Conservation (phyloP, 1,140 invertebrate genomes). For the Drosophila nigrodunni region DNA sequence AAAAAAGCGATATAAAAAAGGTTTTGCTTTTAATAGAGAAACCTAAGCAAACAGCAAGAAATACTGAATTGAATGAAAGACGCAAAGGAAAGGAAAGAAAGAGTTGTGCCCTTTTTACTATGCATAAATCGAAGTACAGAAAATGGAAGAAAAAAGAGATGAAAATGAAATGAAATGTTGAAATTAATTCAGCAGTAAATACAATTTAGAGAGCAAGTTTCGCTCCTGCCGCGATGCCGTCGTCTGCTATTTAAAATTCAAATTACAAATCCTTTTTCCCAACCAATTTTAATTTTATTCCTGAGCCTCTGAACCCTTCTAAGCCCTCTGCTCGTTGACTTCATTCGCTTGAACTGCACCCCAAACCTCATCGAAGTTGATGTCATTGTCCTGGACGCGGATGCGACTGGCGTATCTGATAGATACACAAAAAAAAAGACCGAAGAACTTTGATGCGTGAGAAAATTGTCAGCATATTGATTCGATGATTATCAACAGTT, state of each 20-base stretch:
- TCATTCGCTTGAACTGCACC: constrained; percentile 54
- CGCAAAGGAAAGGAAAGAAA: constrained; percentile 20
- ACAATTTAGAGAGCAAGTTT: constrained; percentile 57
- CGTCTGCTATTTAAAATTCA: constrained; percentile 78
- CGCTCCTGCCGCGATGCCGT: constrained; percentile 21
- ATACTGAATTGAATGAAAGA: not conserved
- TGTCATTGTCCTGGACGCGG: constrained; percentile 43
- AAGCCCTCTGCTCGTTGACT: constrained; percentile 61
- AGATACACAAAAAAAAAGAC: not conserved
- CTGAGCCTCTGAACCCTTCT: constrained; percentile 13
- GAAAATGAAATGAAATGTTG: constrained; percentile 65
- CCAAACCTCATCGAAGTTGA: constrained; percentile 17
- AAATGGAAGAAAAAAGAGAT: constrained; percentile 42
- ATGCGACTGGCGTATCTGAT: constrained; percentile 54
- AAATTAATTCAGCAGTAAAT: constrained; percentile 82
- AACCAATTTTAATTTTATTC: not conserved
- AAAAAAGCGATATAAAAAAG: constrained; percentile 44
- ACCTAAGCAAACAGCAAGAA: constrained; percentile 70
- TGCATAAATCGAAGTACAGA: constrained; percentile 27
- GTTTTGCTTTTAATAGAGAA: constrained; percentile 71
- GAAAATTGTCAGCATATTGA: constrained; percentile 82
- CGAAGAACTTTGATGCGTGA: constrained; percentile 62
- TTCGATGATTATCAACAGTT: constrained; percentile 80
- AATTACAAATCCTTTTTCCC: constrained; percentile 77
- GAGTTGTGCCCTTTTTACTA: constrained; percentile 47